Conservation (phyloP, 2,113 vertebrate species). For the Numida meleagris region DNA sequence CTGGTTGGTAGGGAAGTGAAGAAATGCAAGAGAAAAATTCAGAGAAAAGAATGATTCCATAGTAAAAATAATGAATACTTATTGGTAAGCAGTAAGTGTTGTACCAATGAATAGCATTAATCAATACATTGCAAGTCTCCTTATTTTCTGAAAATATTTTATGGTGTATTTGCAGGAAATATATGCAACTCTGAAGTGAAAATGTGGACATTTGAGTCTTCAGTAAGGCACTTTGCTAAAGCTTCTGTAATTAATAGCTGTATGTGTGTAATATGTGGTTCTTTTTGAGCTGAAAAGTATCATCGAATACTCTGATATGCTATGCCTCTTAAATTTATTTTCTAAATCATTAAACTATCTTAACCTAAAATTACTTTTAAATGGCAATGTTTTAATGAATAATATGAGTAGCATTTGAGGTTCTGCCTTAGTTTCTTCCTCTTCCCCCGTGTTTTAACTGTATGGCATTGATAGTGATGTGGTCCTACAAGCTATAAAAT, state of each 20-base stretch:
- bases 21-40: background rate
- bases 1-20: background rate
- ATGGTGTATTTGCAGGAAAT: background rate
- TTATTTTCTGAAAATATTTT: background rate
- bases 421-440: background rate
- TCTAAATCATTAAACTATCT: background rate
- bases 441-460: background rate
- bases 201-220: background rate
- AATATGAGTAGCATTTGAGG: background rate
- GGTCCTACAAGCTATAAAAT: background rate
- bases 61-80: background rate
- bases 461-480: background rate
- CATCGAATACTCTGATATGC: background rate
- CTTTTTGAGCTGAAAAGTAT: background rate
- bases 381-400: background rate
- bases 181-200: background rate
- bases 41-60: background rate
- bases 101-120: background rate
- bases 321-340: background rate
- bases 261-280: background rate
- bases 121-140: background rate
- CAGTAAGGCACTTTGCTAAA: background rate
- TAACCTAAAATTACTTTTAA: background rate
- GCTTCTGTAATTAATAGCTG: background rate
- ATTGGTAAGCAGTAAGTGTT: background rate